Conservation (phyloP, 2,797 vertebrate species). For the Morus bassanus region DNA sequence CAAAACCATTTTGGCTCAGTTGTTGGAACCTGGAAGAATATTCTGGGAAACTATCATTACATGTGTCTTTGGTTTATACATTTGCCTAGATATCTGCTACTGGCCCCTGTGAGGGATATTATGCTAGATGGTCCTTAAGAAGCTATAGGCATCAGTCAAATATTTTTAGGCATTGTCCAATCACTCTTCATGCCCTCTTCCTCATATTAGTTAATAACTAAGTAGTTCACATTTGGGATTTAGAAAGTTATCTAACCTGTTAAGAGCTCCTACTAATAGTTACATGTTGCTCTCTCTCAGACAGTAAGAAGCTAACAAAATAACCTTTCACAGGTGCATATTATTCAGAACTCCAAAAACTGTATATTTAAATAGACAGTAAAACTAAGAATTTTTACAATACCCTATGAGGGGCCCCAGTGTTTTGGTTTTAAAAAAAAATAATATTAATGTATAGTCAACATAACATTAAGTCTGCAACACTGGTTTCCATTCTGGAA, state of each 20-base stretch:
- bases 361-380: background rate
- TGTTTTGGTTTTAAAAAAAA: background rate
- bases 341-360: background rate
- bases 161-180: background rate
- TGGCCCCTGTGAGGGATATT: background rate
- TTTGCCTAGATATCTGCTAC: background rate
- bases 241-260: background rate
- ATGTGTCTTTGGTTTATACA: background rate
- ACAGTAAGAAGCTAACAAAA: background rate
- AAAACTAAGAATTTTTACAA: slow-evolving; percentile 18
- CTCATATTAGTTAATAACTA: background rate
- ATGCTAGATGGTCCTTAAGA: background rate
- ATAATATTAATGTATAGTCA: background rate
- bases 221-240: background rate
- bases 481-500: background rate
- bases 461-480: background rate
- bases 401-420: background rate
- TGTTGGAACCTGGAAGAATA: background rate
- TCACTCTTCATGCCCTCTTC: background rate
- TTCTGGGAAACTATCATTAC: background rate
- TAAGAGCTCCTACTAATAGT: background rate
- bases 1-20: background rate
- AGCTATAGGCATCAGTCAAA: background rate
- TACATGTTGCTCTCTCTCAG: background rate
- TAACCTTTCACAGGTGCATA: background rate